Percentiles rank a stretch among this genome's conserved stretches.
Conservation (phyloP, 2,888 invertebrate genomes). For the Crepidodera aurea region DNA sequence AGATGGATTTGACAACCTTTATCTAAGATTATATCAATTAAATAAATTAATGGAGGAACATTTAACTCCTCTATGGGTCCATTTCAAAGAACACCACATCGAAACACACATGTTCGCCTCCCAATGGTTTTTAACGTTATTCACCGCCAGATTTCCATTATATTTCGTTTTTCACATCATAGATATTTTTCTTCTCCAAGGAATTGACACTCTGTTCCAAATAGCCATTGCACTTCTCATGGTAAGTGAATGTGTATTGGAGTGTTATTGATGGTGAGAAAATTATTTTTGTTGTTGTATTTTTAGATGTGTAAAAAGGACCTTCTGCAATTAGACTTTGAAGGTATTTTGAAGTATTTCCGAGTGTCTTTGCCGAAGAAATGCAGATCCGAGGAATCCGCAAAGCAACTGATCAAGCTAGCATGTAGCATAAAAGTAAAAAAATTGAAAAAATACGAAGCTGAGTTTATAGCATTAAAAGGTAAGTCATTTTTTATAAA, state of each 20-base stretch:
- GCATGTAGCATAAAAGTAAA: constrained; percentile 94
- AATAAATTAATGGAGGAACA: constrained; percentile 94
- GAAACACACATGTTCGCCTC: constrained; percentile 99
- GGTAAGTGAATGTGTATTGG: constrained; percentile 64
- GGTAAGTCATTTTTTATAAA: constrained; percentile 62
- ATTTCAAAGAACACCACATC: constrained; percentile 82
- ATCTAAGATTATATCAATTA: constrained; percentile 93
- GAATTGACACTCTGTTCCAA: constrained; percentile 94
- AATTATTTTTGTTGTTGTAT: too few species aligned
- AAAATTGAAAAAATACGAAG: constrained; percentile 93
- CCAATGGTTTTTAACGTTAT: constrained; percentile 99
- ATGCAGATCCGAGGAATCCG: constrained; percentile 89
- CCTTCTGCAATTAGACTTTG: constrained; percentile 92
- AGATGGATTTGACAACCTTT: constrained; percentile 95
- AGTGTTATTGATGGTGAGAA: too few species aligned
- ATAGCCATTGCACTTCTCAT: constrained; percentile 92
- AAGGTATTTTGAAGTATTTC: constrained; percentile 97
- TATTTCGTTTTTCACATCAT: constrained; percentile 96
- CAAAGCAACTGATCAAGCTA: constrained; percentile 86
- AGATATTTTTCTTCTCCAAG: constrained; percentile 94
- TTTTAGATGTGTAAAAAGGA: constrained; percentile 83
- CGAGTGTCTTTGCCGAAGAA: constrained; percentile 96
- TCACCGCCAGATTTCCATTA: constrained; percentile 97
- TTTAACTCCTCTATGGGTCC: constrained; percentile 79
- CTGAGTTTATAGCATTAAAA: constrained; percentile 83